Conservation (phyloP, 1,140 invertebrate genomes). For the Eriosoma lanigerum region DNA sequence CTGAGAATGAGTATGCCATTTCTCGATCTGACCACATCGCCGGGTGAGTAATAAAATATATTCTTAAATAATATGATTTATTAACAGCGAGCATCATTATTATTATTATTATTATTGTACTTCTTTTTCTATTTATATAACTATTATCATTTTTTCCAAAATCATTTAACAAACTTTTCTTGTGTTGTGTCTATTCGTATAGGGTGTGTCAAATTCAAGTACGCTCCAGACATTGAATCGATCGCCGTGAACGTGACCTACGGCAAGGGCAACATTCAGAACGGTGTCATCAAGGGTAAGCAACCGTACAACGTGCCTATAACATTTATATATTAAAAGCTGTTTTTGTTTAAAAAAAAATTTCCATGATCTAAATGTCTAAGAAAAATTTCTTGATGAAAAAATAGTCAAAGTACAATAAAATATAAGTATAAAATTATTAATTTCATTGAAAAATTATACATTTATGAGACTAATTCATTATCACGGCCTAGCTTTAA, state of each 20-base stretch:
- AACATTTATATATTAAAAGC: not conserved
- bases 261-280: slow-evolving; percentile 40
- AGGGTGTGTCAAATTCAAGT: slow-evolving; percentile 48
- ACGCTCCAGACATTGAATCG: slow-evolving; percentile 42
- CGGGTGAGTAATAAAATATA: slow-evolving; percentile 6
- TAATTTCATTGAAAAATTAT: too few relatives aligned
- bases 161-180: not conserved
- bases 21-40: slow-evolving; percentile 28
- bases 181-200: not conserved
- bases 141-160: not conserved
- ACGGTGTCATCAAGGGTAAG: slow-evolving; percentile 47
- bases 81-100: not conserved
- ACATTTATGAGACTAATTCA: too few relatives aligned
- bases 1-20: slow-evolving; percentile 36
- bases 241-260: slow-evolving; percentile 48
- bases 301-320: too few relatives aligned
- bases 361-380: too few relatives aligned
- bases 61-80: not conserved
- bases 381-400: too few relatives aligned
- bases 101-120: not conserved
- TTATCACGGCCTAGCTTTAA: too few relatives aligned
- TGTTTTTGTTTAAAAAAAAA: too few relatives aligned
- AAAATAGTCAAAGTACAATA: too few relatives aligned
- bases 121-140: not conserved
- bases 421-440: too few relatives aligned